These are phyloP conservation scores for Peromyscus aztecus DNA, from an alignment of 2,797 vertebrate species.

Conservation along the genomic window DNA sequence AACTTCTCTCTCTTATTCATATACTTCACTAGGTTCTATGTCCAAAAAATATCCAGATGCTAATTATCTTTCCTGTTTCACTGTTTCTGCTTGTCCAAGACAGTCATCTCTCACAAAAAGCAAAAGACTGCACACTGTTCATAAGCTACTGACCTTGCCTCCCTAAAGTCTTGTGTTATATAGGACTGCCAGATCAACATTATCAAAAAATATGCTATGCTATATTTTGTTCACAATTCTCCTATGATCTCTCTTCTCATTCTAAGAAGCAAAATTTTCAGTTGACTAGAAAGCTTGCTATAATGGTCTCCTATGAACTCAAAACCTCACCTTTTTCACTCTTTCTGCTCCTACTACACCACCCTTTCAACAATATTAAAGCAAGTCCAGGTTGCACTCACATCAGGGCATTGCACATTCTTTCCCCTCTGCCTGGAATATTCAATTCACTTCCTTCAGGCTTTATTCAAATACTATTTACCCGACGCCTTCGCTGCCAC, in stretches of 20 bases:
- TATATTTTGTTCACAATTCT: not conserved
- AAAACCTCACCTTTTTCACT: not conserved
- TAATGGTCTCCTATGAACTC: not conserved
- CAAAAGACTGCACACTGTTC: not conserved
- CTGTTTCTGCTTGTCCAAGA: not conserved
- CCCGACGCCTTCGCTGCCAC: not conserved
- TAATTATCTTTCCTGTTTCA: not conserved
- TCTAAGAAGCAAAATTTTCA: not conserved
- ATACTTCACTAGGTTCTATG: not conserved
- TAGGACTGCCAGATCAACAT: not conserved
- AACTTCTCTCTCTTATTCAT: not conserved
- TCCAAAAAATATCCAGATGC: not conserved
- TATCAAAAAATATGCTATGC: not conserved
- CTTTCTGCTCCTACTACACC: not conserved
- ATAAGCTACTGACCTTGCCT: not conserved
- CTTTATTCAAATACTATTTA: not conserved
- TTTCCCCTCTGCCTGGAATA: not conserved
- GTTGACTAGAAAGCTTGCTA: not conserved
- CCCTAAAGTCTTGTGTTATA: not conserved
- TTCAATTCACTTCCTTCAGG: not conserved
- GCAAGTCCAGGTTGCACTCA: not conserved
- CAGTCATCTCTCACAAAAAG: not conserved
- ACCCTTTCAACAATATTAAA: not conserved
- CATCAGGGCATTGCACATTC: not conserved
- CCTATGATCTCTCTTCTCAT: not conserved